These are phyloP conservation scores for Thamnophis elegans DNA, from an alignment of 2,797 vertebrate species.

Conservation along the genomic window DNA sequence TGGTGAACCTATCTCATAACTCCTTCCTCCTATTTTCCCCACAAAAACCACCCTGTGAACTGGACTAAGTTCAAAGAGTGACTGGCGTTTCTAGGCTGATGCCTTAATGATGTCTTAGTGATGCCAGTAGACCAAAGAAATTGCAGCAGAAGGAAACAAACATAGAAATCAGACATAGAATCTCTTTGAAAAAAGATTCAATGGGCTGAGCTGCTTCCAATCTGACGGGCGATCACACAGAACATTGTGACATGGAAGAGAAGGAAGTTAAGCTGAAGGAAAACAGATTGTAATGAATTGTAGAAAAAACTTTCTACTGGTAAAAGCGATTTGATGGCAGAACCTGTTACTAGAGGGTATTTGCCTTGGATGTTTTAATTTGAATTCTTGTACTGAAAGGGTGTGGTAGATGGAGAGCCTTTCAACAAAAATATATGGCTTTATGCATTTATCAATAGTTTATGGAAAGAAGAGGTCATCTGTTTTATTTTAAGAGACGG, in stretches of 20 bases:
- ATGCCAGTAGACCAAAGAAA: not conserved
- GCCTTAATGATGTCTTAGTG: not conserved
- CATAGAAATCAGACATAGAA: not conserved
- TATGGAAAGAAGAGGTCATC: not conserved
- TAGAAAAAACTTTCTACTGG: not conserved
- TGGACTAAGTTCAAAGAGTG: not conserved
- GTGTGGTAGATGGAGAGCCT: not conserved
- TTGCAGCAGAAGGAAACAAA: not conserved
- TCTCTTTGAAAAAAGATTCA: not conserved
- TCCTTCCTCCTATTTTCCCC: not conserved
- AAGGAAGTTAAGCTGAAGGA: not conserved
- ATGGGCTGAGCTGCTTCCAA: not conserved
- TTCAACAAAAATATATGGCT: conserved; percentile 3
- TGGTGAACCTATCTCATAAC: not conserved
- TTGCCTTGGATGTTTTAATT: not conserved
- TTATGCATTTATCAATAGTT: not conserved
- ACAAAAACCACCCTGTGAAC: not conserved
- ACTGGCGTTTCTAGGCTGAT: not conserved
- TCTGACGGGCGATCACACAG: not conserved
- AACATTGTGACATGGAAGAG: not conserved
- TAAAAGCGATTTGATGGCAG: not conserved
- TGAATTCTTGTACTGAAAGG: not conserved
- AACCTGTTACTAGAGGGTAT: not conserved
- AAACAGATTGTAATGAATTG: not conserved
- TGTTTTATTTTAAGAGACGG: not conserved